Percentiles rank a stretch among this genome's conserved stretches.
Evolutionary conservation across 2,888 invertebrate genomes (phyloP).

Genomic region (Patella ulyssiponensis): DNA sequence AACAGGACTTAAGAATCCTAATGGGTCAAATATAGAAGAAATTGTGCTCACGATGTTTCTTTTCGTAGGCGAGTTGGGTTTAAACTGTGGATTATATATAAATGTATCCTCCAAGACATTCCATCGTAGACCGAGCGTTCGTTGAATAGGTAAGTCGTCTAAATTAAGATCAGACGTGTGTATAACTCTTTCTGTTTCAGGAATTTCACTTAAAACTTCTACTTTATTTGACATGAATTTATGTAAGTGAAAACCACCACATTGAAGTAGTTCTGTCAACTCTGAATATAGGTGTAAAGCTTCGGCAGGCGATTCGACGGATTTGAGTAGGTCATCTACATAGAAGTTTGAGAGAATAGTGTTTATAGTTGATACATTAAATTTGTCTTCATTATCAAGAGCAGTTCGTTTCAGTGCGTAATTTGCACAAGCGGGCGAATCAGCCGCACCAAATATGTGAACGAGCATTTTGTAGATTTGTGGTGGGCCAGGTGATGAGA

Average conservation of each 20-base stretch:
- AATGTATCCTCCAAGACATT: constrained; percentile 6
- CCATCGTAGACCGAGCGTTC: constrained; percentile 14
- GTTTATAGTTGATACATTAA: not conserved
- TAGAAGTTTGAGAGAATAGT: constrained; percentile 15
- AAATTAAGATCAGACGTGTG: constrained; percentile 10
- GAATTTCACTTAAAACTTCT: constrained; percentile 16
- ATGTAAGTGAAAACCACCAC: constrained; percentile 12
- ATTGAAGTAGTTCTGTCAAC: not conserved
- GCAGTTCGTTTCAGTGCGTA: constrained; percentile 15
- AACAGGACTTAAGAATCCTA: not conserved
- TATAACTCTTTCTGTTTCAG: constrained; percentile 19
- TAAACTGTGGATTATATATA: constrained; percentile 10
- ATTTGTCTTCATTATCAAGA: not conserved
- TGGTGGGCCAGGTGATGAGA: not conserved
- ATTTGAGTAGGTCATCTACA: constrained; percentile 20
- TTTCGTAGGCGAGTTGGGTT: not conserved
- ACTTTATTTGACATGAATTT: constrained; percentile 7
- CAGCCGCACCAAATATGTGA: constrained; percentile 13
- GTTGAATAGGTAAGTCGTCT: constrained; percentile 3
- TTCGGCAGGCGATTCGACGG: not conserved
- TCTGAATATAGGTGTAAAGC: not conserved
- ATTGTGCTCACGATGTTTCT: constrained; percentile 3
- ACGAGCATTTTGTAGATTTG: constrained; percentile 14
- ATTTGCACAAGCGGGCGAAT: constrained; percentile 16
- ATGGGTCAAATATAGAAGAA: not conserved